Evolutionary conservation across 2,888 invertebrate species (phyloP).

Genomic region (Oligia fasciuncula): DNA sequence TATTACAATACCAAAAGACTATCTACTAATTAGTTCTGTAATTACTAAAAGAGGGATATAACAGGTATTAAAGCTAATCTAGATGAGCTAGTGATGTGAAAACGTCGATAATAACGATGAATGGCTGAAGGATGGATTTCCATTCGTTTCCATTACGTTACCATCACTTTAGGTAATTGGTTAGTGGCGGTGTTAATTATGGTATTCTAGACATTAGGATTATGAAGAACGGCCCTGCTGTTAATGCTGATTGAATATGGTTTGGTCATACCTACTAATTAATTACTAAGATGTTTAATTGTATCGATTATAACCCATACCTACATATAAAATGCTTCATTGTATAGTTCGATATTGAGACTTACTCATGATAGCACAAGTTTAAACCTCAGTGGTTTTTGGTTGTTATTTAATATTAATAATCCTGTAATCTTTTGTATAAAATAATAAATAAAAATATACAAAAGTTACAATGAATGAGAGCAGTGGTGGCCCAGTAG

Average conservation of each 20-base stretch:
- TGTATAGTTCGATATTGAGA: no score
- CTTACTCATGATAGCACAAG: no score
- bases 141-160: conserved; percentile 7
- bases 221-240: conserved; percentile 1
- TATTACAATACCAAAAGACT: not conserved
- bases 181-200: not conserved
- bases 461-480: not conserved
- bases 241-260: conserved; percentile 11
- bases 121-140: conserved; percentile 18
- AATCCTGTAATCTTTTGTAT: no score
- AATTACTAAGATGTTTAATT: no score
- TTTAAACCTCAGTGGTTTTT: no score
- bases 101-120: conserved; percentile 29
- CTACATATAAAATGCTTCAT: no score
- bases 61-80: not conserved
- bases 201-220: conserved; percentile 1
- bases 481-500: no score
- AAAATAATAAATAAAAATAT: not conserved
- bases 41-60: conserved; percentile 12
- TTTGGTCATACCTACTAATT: not conserved
- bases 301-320: no score
- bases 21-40: conserved; percentile 24
- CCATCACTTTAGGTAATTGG: conserved; percentile 21
- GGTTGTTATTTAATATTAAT: no score
- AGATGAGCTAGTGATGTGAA: conserved; percentile 31